Evolutionary conservation across 37 sponge, comb jelly and placozoan genomes (phyloP), one percentile per base, ranked within the genome.

Genomic region (Bolinopsis microptera): DNA sequence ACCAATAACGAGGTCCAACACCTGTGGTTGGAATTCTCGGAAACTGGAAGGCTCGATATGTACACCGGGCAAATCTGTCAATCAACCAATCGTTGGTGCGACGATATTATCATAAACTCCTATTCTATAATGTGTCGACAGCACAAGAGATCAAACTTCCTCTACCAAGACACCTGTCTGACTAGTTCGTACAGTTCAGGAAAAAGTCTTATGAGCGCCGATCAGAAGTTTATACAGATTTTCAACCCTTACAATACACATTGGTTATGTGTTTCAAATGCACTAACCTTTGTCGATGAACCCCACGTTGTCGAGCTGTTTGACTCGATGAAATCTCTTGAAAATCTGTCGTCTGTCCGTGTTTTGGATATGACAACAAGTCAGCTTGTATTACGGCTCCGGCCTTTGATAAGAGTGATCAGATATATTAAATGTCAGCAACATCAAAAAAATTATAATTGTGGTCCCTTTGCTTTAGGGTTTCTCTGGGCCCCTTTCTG

Each of bases 171-270:
- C 35, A 77, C 80, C 33, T 77, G 80, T 18, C 33, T 77, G 33
- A 34, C 35, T 77, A 77, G 36, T 18, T 22, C 34, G 13, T 77
- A 77, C 18, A 1, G 16, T 0, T 32, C 13, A 32, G 37, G 18
- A 35, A n/a, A n/a, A n/a, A 9, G 36, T 1, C 33, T 77, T 32
- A 77, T 34, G 37, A 32, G 80, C 5, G 80, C 33, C 33, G 80
- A 77, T 18, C 36, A 77, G 33, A 31, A 34, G 80, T 77, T 77
- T 77, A 77, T 77, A 34, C 80, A 77, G 80, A 77, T 77, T 32
- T 16, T 77, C 80, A 77, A 77, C 21, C 28, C 18, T 18, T 16
- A 27, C 35, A 77, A 77, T 18, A 34, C 80, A 0, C 80, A 77
- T 32, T 77, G 80, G 80, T 35, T 77, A 16, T 77, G 80, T 35